Percentiles rank a stretch among this genome's conserved stretches.
Evolutionary conservation across 23 tunicate genomes (phyloP).

Genomic region (Oikopleura dioica): DNA sequence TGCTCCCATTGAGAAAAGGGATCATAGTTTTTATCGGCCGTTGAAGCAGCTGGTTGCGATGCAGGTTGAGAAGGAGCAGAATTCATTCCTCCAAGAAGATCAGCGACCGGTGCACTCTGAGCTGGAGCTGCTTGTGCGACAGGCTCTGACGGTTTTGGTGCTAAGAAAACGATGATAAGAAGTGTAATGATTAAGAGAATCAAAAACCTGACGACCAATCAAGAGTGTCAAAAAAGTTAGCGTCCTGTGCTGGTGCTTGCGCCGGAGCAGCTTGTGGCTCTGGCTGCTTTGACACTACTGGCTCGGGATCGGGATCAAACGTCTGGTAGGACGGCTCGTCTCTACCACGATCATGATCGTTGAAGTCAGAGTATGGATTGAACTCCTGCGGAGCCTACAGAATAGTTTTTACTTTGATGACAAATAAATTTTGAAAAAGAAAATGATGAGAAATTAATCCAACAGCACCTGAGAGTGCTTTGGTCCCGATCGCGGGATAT

Average conservation of each 20-base stretch:
- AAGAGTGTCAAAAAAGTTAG: neutral
- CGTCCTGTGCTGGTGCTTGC: neutral
- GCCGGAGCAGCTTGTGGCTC: neutral
- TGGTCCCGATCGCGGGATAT: slow-evolving; percentile 7
- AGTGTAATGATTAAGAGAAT: neutral
- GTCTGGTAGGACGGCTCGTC: neutral
- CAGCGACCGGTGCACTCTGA: neutral
- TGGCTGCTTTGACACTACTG: neutral
- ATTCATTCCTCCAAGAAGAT: too few relatives aligned
- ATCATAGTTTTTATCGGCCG: neutral
- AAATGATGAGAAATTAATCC: too few relatives aligned
- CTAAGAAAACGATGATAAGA: neutral
- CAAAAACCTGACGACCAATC: neutral
- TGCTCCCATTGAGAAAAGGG: neutral
- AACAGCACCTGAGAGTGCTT: neutral
- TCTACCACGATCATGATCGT: neutral
- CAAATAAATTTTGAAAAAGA: neutral
- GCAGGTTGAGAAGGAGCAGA: neutral
- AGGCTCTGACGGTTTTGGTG: too few relatives aligned
- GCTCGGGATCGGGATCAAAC: neutral
- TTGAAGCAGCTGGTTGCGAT: neutral
- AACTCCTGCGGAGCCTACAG: neutral
- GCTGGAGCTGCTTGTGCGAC: too few relatives aligned
- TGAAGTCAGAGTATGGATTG: neutral
- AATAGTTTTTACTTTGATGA: neutral